Percentiles rank a stretch among this genome's conserved stretches.
phyloP scores from a whole-genome alignment of 2,888 invertebrate species.

The Apotomis turbidana region DNA sequence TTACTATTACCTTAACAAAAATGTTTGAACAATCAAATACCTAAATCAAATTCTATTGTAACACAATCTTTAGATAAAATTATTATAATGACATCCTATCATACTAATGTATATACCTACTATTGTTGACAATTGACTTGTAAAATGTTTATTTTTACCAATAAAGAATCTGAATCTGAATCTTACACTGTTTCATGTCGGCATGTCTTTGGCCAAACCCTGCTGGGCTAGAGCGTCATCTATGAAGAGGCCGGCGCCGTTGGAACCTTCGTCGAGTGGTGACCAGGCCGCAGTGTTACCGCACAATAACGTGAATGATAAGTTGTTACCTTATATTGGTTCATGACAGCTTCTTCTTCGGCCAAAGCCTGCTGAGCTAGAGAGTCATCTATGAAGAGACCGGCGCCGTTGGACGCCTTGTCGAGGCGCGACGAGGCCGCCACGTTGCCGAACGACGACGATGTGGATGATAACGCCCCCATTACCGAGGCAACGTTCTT shows the following conservation, averaged over 20 bases:
- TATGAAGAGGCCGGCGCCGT: background rate
- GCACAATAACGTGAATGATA: constrained; percentile 88
- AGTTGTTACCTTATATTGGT: constrained; percentile 96
- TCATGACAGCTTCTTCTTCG: constrained; percentile 98
- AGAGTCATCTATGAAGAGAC: constrained; percentile 89
- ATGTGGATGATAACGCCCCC: constrained; percentile 93
- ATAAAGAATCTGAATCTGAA: no score
- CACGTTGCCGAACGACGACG: constrained; percentile 93
- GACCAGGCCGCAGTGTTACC: constrained; percentile 89
- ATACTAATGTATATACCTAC: no score
- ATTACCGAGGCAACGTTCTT: constrained; percentile 95
- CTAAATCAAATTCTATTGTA: no score
- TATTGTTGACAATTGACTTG: no score
- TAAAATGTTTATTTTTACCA: no score
- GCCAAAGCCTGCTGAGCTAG: constrained; percentile 94
- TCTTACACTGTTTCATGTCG: no score
- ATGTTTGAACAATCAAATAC: no score
- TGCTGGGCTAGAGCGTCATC: constrained; percentile 48
- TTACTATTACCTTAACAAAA: no score
- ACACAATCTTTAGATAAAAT: no score
- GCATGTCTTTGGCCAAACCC: no score
- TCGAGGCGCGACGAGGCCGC: constrained; percentile 89
- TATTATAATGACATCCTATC: no score
- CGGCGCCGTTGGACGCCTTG: constrained; percentile 85
- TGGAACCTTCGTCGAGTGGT: constrained; percentile 49